Evolutionary conservation across 2,797 vertebrate genomes (phyloP).

Genomic region (Thamnophis elegans): DNA sequence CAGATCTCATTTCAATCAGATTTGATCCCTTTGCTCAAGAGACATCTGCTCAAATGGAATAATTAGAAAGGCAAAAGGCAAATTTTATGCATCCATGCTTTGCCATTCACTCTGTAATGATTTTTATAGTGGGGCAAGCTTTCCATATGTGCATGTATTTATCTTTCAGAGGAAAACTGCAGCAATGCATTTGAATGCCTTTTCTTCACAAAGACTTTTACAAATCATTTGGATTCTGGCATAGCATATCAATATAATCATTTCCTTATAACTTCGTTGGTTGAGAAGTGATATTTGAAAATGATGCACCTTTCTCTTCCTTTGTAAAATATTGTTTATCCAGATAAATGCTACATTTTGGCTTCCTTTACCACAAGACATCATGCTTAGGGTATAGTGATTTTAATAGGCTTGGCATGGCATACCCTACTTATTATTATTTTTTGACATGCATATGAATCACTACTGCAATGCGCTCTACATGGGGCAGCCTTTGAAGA

Average conservation of each 20-base stretch:
- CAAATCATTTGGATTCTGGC: neutral
- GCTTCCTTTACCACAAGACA: neutral
- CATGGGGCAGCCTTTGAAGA: too few relatives aligned
- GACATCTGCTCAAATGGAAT: neutral
- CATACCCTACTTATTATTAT: too few relatives aligned
- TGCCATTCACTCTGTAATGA: neutral
- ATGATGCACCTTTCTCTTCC: neutral
- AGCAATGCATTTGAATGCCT: neutral
- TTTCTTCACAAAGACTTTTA: neutral
- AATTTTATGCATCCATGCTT: neutral
- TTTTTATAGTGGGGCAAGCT: neutral
- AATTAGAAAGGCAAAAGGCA: neutral
- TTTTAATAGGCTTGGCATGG: neutral
- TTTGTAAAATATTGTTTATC: neutral
- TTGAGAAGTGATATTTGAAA: neutral
- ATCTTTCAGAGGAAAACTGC: neutral
- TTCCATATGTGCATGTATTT: neutral
- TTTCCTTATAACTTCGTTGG: neutral
- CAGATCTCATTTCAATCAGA: neutral
- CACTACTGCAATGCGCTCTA: too few relatives aligned
- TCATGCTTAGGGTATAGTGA: neutral
- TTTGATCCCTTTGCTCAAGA: neutral
- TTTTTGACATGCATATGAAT: too few relatives aligned
- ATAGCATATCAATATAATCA: neutral
- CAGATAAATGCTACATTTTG: neutral